Evolutionary conservation across 2,888 invertebrate genomes (phyloP).

Genomic region (Anoplius nigerrimus): DNA sequence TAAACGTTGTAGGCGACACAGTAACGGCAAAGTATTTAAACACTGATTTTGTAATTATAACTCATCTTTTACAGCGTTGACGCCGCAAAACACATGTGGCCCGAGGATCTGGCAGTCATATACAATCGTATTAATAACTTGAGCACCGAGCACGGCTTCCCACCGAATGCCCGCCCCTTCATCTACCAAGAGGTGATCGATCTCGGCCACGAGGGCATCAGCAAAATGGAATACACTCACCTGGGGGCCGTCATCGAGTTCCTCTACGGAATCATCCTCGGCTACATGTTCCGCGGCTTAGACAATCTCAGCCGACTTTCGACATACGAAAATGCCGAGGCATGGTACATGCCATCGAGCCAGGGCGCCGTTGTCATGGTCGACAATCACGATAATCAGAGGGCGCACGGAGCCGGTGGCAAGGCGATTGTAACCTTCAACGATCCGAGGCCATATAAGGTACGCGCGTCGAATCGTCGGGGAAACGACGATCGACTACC

Average conservation of each 20-base stretch:
- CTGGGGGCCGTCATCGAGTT: constrained; percentile 86
- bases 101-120: constrained; percentile 82
- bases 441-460: constrained; percentile 49
- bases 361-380: constrained; percentile 84
- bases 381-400: constrained; percentile 94
- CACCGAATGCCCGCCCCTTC: constrained; percentile 80
- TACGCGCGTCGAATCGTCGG: neutral
- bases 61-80: constrained; percentile 78
- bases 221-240: constrained; percentile 71
- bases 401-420: constrained; percentile 79
- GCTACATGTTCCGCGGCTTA: constrained; percentile 77
- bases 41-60: neutral
- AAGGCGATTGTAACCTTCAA: constrained; percentile 83
- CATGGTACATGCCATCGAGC: constrained; percentile 80
- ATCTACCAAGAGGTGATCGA: constrained; percentile 87
- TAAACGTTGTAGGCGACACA: too few relatives aligned
- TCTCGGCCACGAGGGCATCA: constrained; percentile 77
- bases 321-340: constrained; percentile 78
- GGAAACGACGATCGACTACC: too few relatives aligned
- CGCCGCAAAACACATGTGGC: constrained; percentile 88
- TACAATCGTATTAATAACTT: constrained; percentile 79
- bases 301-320: constrained; percentile 81
- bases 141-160: constrained; percentile 81
- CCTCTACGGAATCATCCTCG: constrained; percentile 77
- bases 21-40: neutral